Evolutionary conservation across 2,113 vertebrate species (phyloP).

Genomic region (Oncorhynchus mykiss): DNA sequence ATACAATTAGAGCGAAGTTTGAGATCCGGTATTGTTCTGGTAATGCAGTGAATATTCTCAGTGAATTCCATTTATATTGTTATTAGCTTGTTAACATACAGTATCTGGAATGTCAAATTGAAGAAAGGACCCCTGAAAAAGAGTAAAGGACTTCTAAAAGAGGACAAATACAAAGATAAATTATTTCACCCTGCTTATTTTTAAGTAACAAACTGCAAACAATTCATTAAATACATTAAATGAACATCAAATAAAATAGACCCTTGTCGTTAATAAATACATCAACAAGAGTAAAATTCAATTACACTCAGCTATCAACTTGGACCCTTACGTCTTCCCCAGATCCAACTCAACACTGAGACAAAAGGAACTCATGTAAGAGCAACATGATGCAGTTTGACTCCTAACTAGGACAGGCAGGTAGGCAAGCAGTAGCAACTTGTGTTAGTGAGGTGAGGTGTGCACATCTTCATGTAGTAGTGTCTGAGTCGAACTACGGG

Average conservation of each 20-base stretch:
- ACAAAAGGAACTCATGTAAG: constrained; percentile 30
- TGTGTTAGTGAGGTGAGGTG: background rate
- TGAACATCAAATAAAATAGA: constrained; percentile 49
- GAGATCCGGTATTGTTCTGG: too few species aligned
- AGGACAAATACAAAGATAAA: background rate
- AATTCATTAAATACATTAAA: constrained; percentile 23
- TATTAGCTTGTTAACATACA: background rate
- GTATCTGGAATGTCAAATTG: too few species aligned
- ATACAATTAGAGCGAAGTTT: background rate
- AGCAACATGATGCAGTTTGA: constrained; percentile 53
- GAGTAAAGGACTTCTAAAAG: too few species aligned
- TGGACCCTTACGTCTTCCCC: background rate
- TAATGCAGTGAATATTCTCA: too few species aligned
- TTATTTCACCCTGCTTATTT: constrained; percentile 46
- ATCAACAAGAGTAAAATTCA: constrained; percentile 63
- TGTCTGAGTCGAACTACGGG: too few species aligned
- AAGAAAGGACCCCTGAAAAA: too few species aligned
- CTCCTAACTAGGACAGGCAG: constrained; percentile 15
- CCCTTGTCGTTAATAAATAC: constrained; percentile 44
- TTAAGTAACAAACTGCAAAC: too few species aligned
- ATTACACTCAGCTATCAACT: constrained; percentile 36
- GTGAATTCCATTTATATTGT: background rate
- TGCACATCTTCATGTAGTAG: too few species aligned
- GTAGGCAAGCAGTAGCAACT: constrained; percentile 8
- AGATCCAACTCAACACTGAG: constrained; percentile 27